Base-by-base conservation (phyloP, 1,140 invertebrate genomes). In the Apis cerana region DNA sequence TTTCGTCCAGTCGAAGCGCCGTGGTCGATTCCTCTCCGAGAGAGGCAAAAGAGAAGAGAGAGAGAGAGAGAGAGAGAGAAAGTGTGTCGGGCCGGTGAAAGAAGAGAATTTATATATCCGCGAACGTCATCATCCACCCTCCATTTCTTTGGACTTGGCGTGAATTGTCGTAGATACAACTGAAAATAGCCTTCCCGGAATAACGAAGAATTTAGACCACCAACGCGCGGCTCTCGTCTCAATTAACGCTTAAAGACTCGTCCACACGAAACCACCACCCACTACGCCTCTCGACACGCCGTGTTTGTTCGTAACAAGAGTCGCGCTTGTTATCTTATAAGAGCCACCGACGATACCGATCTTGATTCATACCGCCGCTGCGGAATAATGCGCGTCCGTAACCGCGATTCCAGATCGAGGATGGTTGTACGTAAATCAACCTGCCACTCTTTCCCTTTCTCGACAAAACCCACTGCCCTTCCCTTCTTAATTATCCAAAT, bases 131-230 rank as follows among this genome's bases (percentile, higher is more conserved):
- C 84, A n/a, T 81, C 65, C 80, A 86, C 78, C 84, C 84, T 75
- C 68, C 76, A 62, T 88, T 88, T 85, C 84, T 84, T 85, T 86
- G 78, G 86, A 81, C 80, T 88, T 86, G 86, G 84, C 81, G 33
- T 43, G 86, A 88, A 88, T 88, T 88, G 87, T 88, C 87, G 84
- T 88, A 86, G 87, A 89, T 88, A 84, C 75, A 65, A 86, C 86
- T 86, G 75, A 86, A 85, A 90, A 88, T 88, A 90, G 80, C 33
- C 75, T 89, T 90, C 89, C 87, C 78, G 78, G 89, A 90, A 90
- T 85, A 86, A 82, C 74, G 80, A 89, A 90, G 89, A 90, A 90
- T 90, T 90, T 89, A 89, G 89, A 90, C 87, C 89, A 90, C 85
- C 89, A 90, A 89, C 85, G 86, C 82, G 78, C 86, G 83, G 83